Evolutionary conservation across 1,140 invertebrate species (phyloP).

Genomic region (Drosophila kurseongensis): DNA sequence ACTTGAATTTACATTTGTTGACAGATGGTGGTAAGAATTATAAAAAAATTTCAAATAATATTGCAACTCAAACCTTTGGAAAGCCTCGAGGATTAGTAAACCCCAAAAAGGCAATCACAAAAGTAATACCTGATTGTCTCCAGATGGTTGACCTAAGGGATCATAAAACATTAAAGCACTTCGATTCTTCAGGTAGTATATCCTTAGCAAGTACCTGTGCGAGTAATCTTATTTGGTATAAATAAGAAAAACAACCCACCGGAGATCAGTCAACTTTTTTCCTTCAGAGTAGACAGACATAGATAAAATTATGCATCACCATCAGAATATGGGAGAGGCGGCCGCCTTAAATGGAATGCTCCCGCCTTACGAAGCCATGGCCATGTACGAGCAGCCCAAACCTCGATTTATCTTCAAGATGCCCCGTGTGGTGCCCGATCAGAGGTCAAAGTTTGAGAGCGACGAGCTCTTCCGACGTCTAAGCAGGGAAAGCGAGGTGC

Average conservation of each 20-base stretch:
- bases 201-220: neutral
- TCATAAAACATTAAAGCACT: conserved; percentile 8
- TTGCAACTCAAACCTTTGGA: too few species aligned
- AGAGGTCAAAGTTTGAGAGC: conserved; percentile 97
- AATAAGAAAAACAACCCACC: neutral
- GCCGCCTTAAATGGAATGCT: conserved; percentile 45
- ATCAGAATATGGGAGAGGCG: conserved; percentile 57
- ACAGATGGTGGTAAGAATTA: too few species aligned
- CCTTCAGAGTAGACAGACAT: neutral
- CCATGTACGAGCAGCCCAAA: conserved; percentile 93
- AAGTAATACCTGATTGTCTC: neutral
- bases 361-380: conserved; percentile 61
- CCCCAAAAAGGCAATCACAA: neutral
- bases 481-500: conserved; percentile 96
- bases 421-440: conserved; percentile 97
- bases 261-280: conserved; percentile 25
- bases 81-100: neutral
- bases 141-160: neutral
- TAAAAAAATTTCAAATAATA: too few species aligned
- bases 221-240: conserved; percentile 25
- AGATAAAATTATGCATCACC: conserved; percentile 60
- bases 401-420: conserved; percentile 96
- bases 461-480: conserved; percentile 97
- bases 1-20: too few species aligned
- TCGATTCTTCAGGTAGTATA: conserved; percentile 6